A percentile compares a stretch with the other conserved stretches of the same genome.
These are phyloP conservation scores for Drosophila recens DNA, from an alignment of 2,888 invertebrate genomes.

Conservation along the genomic window DNA sequence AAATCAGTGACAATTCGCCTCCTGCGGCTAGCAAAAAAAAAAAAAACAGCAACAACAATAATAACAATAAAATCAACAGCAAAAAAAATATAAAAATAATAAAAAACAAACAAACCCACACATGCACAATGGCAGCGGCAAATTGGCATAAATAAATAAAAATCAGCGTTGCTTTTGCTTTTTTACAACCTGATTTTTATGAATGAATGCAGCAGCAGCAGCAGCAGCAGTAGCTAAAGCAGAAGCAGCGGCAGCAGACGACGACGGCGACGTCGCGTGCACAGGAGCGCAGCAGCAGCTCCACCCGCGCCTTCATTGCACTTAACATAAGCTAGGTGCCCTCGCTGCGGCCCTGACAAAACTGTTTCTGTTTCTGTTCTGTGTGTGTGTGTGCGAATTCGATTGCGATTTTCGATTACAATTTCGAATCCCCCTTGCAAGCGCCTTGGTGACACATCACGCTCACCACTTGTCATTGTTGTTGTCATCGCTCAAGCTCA, in stretches of 20 bases:
- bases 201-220: constrained; percentile 73
- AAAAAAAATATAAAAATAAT: constrained; percentile 21
- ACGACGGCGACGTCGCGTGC: constrained; percentile 60
- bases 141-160: constrained; percentile 79
- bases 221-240: constrained; percentile 7
- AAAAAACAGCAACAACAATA: constrained; percentile 31
- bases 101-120: constrained; percentile 17
- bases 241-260: constrained; percentile 21
- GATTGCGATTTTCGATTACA: constrained; percentile 56
- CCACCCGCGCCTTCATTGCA: constrained; percentile 28
- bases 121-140: constrained; percentile 57
- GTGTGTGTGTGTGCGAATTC: constrained; percentile 35
- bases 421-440: constrained; percentile 20
- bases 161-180: constrained; percentile 55
- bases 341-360: constrained; percentile 33
- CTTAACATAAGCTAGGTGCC: constrained; percentile 20
- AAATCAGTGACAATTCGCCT: constrained; percentile 63
- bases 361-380: constrained; percentile 14
- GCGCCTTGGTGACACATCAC: constrained; percentile 64
- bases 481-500: constrained; percentile 45
- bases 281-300: constrained; percentile 66
- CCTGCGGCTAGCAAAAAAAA: constrained; percentile 47
- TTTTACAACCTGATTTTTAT: constrained; percentile 81
- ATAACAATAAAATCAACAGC: constrained; percentile 26
- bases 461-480: constrained; percentile 59